These are phyloP conservation scores for Gallinago jamesoni DNA, from an alignment of 2,113 vertebrate genomes.

Conservation along the genomic window DNA sequence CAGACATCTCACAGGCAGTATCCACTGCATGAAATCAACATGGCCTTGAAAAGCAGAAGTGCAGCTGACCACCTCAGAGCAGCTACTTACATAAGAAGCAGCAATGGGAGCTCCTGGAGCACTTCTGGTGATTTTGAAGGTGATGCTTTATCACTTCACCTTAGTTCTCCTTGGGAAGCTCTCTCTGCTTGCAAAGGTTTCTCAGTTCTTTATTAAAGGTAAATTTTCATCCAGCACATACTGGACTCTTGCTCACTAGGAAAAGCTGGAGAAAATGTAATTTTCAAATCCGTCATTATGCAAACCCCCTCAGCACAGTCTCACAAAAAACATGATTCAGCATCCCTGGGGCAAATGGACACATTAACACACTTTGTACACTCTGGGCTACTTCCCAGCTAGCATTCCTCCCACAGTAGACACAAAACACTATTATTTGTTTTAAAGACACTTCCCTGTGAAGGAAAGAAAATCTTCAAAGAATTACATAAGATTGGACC, in stretches of 20 bases:
- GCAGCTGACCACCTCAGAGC: not conserved
- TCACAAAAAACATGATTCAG: not conserved
- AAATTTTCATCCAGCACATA: not conserved
- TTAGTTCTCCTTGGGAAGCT: not conserved
- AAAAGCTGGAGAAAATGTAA: not conserved
- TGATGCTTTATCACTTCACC: not conserved
- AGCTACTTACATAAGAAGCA: not conserved
- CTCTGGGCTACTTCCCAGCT: not conserved
- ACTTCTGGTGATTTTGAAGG: not conserved
- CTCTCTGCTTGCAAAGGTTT: not conserved
- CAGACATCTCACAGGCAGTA: not conserved
- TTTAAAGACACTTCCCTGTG: not conserved
- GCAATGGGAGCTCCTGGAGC: not conserved
- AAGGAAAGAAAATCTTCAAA: not conserved
- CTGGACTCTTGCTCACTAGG: not conserved
- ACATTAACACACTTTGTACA: not conserved
- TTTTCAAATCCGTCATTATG: not conserved
- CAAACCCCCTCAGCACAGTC: not conserved
- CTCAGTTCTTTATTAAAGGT: not conserved
- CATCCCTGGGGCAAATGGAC: not conserved
- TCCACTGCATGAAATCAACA: not conserved
- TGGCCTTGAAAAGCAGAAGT: not conserved
- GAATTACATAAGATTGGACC: not conserved
- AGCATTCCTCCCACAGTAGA: not conserved
- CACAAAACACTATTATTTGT: not conserved